Base-by-base conservation (phyloP, 2,888 invertebrate genomes). In the Ochropleura plecta region DNA sequence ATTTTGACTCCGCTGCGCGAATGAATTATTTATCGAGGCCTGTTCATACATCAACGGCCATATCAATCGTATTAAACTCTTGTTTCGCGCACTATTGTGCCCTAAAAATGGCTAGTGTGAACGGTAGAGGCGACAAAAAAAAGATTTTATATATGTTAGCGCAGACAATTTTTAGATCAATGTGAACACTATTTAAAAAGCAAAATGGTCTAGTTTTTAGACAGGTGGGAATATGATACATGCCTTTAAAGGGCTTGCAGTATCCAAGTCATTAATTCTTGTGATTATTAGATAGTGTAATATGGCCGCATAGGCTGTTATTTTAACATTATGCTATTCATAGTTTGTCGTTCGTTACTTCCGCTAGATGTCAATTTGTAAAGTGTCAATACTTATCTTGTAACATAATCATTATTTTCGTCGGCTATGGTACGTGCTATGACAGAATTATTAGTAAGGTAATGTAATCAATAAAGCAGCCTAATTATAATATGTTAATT, bases 91-190 rank as follows among this genome's bases (percentile, higher is more conserved):
- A 91, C 91, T 88, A 93, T 95, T 95, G 93, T 94, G 93, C 88
- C 92, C 91, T 94, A 93, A 94, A 94, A 95, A 93, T 94, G 92
- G 92, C 78, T 88, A 82, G 90, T 88, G 86, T 88, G 86, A 88
- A 88, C 89, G 86, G 30, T 49, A n/a, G 81, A 86, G 83, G 70
- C 53, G 73, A 86, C 85, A 91, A 91, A 92, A 93, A 93, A 91
- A 87, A 76, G 77, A 81, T 88, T 88, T 86, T 85, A 84, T 81
- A 84, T 81, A 84, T 86, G 78, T 89, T 90, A 86, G 85, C 88
- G 78, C 77, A 79, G 73, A 81, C 84, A 89, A 90, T 79, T 91
- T 90, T 90, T 83, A 89, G 87, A 84, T 90, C 88, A 89, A 89
- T 89, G 86, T 86, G 84, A 88, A 77, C 81, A 63, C 64, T 79